Conservation (phyloP, 2,797 vertebrate species). For the Amphiprion clarkii region DNA sequence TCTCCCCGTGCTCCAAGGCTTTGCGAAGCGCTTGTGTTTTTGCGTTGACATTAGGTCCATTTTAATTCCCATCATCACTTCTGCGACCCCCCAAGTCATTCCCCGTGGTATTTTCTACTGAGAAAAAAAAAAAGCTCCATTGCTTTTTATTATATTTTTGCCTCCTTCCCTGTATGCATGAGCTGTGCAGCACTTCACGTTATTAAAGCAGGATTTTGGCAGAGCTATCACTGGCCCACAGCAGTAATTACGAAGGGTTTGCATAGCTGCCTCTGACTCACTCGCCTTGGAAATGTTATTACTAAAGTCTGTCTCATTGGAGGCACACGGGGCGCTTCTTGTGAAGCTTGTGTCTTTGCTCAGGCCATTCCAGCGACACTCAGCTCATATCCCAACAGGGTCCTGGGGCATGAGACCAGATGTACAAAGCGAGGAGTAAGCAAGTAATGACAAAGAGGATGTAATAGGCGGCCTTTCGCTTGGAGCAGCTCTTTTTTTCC, state of each 20-base stretch:
- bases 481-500: conserved; percentile 37
- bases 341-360: conserved; percentile 61
- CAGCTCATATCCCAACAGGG: conserved; percentile 69
- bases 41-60: conserved; percentile 68
- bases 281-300: conserved; percentile 73
- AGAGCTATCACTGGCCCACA: conserved; percentile 72
- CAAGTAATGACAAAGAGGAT: conserved; percentile 57
- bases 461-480: conserved; percentile 53
- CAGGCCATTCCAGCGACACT: conserved; percentile 61
- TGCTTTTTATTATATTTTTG: conserved; percentile 71
- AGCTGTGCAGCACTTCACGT: conserved; percentile 71
- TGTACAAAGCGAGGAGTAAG: conserved; percentile 46
- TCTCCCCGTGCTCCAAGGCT: conserved; percentile 45
- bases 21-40: conserved; percentile 44
- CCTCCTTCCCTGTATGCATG: conserved; percentile 56
- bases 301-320: conserved; percentile 68
- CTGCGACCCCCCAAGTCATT: conserved; percentile 29
- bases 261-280: conserved; percentile 76
- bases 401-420: conserved; percentile 71
- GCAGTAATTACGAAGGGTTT: conserved; percentile 82
- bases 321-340: conserved; percentile 50
- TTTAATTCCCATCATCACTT: conserved; percentile 73
- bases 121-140: conserved; percentile 24
- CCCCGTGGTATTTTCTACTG: conserved; percentile 51
- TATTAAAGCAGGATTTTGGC: conserved; percentile 78